A percentile compares a stretch with the other conserved stretches of the same genome.
These are phyloP conservation scores for Trinectes maculatus DNA, from an alignment of 2,113 vertebrate genomes.

Conservation along the genomic window DNA sequence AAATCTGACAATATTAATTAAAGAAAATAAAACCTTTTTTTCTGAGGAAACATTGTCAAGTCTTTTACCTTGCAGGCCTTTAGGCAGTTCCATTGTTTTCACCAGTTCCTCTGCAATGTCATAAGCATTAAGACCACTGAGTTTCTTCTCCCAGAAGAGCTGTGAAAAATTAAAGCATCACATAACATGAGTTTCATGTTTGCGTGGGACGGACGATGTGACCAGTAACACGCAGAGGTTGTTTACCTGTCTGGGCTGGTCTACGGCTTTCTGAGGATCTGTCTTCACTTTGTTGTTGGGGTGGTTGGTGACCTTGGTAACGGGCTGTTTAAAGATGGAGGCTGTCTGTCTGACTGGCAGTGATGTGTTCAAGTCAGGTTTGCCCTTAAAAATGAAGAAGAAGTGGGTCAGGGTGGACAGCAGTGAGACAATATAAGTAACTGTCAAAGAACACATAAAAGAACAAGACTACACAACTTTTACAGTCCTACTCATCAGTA, in stretches of 20 bases:
- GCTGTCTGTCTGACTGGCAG: conserved; percentile 96
- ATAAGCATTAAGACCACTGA: conserved; percentile 94
- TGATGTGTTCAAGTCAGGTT: conserved; percentile 96
- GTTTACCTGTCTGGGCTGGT: conserved; percentile 96
- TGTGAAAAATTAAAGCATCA: conserved; percentile 58
- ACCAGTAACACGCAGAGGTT: neutral
- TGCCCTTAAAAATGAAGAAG: conserved; percentile 81
- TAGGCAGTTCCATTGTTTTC: conserved; percentile 98
- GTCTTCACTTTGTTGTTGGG: conserved; percentile 99
- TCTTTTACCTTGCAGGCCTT: conserved; percentile 96
- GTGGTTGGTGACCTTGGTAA: conserved; percentile 99
- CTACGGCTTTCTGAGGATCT: conserved; percentile 98
- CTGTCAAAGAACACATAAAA: too few relatives aligned
- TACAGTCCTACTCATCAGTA: too few relatives aligned
- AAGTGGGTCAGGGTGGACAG: neutral
- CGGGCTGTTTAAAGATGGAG: conserved; percentile 98
- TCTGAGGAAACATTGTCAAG: neutral
- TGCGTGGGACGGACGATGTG: neutral
- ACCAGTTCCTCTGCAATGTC: conserved; percentile 98
- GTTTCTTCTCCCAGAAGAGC: conserved; percentile 99
- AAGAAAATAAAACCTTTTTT: neutral
- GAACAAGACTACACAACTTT: neutral
- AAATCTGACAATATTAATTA: too few relatives aligned
- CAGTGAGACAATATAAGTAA: too few relatives aligned
- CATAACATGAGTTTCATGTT: neutral